Conservation (phyloP, 2,113 vertebrate species). For the Daboia siamensis region DNA sequence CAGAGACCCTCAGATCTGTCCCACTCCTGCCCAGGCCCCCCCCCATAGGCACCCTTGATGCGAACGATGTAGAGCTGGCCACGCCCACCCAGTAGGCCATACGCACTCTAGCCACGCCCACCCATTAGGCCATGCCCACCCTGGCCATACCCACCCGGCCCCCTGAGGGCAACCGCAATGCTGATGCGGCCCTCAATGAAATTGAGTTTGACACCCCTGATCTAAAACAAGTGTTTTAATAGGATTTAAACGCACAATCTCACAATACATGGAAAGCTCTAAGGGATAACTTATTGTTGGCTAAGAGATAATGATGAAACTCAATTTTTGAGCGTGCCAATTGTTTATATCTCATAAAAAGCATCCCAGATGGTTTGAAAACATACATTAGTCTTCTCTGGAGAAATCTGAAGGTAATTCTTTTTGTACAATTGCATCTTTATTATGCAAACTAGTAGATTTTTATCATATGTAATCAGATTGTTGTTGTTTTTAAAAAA, state of each 20-base stretch:
- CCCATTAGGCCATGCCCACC: no score
- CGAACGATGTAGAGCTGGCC: no score
- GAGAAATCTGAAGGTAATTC: background rate
- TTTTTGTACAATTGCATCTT: background rate
- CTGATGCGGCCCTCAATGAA: no score
- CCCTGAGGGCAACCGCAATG: no score
- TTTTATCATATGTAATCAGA: background rate
- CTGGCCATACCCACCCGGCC: no score
- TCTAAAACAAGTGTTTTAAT: background rate
- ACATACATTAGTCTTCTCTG: background rate
- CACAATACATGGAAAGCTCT: background rate
- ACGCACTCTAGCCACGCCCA: no score
- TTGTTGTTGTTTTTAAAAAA: background rate
- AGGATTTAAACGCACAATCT: constrained; percentile 16
- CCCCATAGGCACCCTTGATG: no score
- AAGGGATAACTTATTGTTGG: background rate
- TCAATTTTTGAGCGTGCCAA: constrained; percentile 8
- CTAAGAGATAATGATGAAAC: background rate
- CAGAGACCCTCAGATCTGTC: no score
- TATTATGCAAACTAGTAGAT: constrained; percentile 5
- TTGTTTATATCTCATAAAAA: background rate
- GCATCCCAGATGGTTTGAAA: constrained; percentile 20
- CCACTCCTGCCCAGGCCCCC: no score
- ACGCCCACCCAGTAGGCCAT: no score
- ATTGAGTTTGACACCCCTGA: no score